Conservation (phyloP, 2,797 vertebrate species). For the Manis javanica region DNA sequence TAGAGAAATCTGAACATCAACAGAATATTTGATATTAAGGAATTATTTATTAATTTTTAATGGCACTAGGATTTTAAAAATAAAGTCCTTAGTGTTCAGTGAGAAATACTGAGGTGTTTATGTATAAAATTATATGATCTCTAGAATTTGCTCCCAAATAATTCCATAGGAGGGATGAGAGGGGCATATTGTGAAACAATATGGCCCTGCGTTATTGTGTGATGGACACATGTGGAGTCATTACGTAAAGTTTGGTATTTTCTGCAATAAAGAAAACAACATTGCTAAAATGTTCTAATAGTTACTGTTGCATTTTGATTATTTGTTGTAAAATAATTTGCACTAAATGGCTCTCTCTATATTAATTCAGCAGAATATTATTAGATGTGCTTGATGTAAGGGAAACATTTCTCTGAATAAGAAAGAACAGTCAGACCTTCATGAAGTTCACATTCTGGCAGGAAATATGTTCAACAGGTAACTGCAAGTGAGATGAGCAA, state of each 20-base stretch:
- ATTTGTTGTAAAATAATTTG: neutral
- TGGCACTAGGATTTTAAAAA: neutral
- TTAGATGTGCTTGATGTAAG: neutral
- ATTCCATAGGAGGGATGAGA: neutral
- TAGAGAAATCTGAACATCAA: neutral
- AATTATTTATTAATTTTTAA: neutral
- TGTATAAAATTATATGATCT: neutral
- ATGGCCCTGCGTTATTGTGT: neutral
- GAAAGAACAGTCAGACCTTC: neutral
- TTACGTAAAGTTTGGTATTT: neutral
- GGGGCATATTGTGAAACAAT: neutral
- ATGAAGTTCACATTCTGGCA: neutral
- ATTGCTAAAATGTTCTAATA: neutral
- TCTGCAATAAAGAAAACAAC: neutral
- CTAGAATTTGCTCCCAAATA: conserved; percentile 1
- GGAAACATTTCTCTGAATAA: neutral
- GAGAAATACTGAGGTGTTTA: neutral
- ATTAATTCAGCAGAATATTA: neutral
- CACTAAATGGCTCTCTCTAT: neutral
- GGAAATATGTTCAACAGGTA: neutral
- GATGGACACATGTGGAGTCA: neutral
- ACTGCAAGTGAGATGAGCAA: neutral
- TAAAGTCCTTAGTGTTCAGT: neutral
- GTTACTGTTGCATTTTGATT: neutral
- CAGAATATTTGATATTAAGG: neutral